phyloP scores from a whole-genome alignment of 2,113 vertebrate genomes.

The Corythornis vintsioides region DNA sequence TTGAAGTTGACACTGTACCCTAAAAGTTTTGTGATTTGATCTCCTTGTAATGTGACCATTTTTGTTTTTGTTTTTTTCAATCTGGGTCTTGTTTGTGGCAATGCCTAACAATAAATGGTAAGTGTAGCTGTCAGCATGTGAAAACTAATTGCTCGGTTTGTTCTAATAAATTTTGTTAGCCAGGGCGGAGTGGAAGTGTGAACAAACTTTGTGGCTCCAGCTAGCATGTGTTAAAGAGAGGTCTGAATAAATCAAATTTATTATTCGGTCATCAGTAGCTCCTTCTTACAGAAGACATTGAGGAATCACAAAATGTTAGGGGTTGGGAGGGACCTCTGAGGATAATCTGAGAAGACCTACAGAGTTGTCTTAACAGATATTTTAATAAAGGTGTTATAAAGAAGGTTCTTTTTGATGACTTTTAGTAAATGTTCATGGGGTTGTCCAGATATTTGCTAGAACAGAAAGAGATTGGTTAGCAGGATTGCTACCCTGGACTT shows the following conservation, averaged over 20 bases:
- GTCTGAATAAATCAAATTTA: slow-evolving; percentile 32
- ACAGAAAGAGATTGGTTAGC: not conserved
- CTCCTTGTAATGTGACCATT: not conserved
- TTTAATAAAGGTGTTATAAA: not conserved
- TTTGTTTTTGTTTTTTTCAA: not conserved
- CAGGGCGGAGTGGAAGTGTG: slow-evolving; percentile 17
- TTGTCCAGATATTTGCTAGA: not conserved
- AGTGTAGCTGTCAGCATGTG: not conserved
- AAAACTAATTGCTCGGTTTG: slow-evolving; percentile 11
- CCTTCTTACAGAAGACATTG: not conserved
- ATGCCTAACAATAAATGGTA: not conserved
- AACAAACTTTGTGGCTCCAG: not conserved
- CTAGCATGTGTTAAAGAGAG: not conserved
- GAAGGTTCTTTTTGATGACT: not conserved
- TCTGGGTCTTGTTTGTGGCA: not conserved
- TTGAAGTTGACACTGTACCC: not conserved
- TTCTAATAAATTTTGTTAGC: slow-evolving; percentile 22
- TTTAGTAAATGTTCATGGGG: not conserved
- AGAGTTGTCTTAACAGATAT: not conserved
- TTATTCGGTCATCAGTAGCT: not conserved
- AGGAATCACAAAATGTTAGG: not conserved
- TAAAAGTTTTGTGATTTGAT: not conserved
- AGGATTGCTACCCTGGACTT: too few relatives aligned
- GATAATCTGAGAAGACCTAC: not conserved
- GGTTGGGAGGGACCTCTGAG: too few relatives aligned